Evolutionary conservation across 2,888 invertebrate genomes (phyloP).

Genomic region (Cantharis nigra): DNA sequence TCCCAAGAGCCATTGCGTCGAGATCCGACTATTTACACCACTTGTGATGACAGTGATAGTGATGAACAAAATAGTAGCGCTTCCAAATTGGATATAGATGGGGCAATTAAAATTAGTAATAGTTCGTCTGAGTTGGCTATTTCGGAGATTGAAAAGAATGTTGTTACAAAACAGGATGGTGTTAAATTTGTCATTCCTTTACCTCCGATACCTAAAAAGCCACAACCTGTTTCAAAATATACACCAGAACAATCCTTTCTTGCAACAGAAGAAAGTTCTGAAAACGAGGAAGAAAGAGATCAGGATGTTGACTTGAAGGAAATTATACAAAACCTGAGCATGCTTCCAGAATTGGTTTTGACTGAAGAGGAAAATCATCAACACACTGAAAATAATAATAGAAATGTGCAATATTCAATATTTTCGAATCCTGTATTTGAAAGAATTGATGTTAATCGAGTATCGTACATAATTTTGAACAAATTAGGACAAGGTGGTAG

Average conservation of each 20-base stretch:
- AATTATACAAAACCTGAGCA: background rate
- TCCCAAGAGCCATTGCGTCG: constrained; percentile 21
- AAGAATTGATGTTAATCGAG: constrained; percentile 69
- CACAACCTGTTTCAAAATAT: background rate
- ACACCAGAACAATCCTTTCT: background rate
- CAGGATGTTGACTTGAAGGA: background rate
- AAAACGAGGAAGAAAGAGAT: background rate
- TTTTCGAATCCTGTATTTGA: constrained; percentile 42
- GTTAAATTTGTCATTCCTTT: background rate
- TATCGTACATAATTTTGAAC: constrained; percentile 73
- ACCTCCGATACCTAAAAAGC: background rate
- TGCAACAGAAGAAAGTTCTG: background rate
- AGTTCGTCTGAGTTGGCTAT: background rate
- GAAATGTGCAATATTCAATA: background rate
- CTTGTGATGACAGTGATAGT: background rate
- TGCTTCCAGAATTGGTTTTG: background rate
- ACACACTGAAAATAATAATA: background rate
- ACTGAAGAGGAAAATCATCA: background rate
- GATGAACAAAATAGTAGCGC: background rate
- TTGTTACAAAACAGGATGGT: background rate
- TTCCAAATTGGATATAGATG: background rate
- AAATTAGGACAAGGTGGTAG: constrained; percentile 88
- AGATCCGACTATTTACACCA: background rate
- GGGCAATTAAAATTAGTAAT: background rate
- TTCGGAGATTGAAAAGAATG: background rate